Conservation (phyloP, 2,888 invertebrate genomes). For the Amiota minor region DNA sequence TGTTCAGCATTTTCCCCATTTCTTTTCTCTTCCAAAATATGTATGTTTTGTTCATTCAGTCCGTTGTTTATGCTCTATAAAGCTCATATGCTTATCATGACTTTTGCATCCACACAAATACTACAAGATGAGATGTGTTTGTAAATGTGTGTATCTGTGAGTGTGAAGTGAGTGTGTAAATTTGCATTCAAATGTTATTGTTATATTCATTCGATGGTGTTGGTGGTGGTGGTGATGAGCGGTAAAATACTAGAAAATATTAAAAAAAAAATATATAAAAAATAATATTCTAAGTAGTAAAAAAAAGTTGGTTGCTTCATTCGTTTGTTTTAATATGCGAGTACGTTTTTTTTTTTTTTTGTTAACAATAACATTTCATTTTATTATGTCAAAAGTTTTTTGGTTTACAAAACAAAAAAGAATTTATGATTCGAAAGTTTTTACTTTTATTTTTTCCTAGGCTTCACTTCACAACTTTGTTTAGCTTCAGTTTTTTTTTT, state of each 20-base stretch:
- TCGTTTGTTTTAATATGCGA: constrained; percentile 22
- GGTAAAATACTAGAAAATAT: not conserved
- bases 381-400: constrained; percentile 65
- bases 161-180: constrained; percentile 1
- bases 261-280: not conserved
- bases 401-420: constrained; percentile 51
- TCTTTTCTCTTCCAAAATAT: too few species aligned
- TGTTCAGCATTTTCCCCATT: too few species aligned
- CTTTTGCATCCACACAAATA: not conserved
- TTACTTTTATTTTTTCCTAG: not conserved
- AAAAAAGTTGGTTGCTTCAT: not conserved
- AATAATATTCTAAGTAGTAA: not conserved
- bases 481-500: constrained; percentile 21
- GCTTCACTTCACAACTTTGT: not conserved
- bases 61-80: constrained; percentile 47
- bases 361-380: constrained; percentile 68
- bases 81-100: constrained; percentile 18
- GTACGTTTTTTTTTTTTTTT: constrained; percentile 38
- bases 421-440: not conserved
- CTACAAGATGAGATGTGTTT: not conserved
- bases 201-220: not conserved
- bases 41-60: constrained; percentile 31
- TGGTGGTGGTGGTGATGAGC: not conserved
- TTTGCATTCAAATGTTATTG: constrained; percentile 25
- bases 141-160: not conserved